Percentiles rank a stretch among this genome's conserved stretches.
phyloP scores from a whole-genome alignment of 1,140 invertebrate genomes.

The Ptiloglossa arizonensis region DNA sequence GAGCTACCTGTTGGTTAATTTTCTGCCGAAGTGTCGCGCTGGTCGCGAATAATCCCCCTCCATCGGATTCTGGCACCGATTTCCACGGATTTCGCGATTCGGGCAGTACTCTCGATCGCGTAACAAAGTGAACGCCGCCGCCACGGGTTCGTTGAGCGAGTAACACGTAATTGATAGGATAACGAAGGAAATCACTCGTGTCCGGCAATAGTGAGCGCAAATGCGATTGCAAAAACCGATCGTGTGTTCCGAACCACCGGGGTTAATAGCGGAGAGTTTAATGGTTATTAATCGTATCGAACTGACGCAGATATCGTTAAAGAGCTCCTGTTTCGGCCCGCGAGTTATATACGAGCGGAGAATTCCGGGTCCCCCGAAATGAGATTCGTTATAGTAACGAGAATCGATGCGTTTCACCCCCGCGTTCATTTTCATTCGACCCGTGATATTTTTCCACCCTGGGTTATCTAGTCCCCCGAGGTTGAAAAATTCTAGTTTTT shows the following conservation, averaged over 20 bases:
- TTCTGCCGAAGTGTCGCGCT: no score
- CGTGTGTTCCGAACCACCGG: constrained; percentile 2
- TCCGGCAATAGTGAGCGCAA: background rate
- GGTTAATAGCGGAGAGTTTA: constrained; percentile 35
- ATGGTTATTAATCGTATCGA: constrained; percentile 34
- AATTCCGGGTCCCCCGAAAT: background rate
- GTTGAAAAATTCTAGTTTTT: no score
- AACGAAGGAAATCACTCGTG: constrained; percentile 19
- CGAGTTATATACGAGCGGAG: background rate
- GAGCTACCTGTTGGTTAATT: no score
- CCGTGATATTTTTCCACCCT: no score
- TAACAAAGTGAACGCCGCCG: background rate
- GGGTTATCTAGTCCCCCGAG: no score
- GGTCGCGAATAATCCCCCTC: no score
- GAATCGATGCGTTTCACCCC: background rate
- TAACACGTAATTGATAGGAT: constrained; percentile 10
- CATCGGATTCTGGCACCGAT: no score
- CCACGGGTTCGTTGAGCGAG: background rate
- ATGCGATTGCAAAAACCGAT: background rate
- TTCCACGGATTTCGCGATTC: no score
- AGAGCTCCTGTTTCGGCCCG: background rate
- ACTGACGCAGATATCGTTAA: constrained; percentile 17
- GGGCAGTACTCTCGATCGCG: background rate
- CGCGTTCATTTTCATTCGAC: background rate
- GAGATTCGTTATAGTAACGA: constrained; percentile 1